Evolutionary conservation across 2,888 invertebrate genomes (phyloP), one percentile per base, ranked within the genome.

Genomic region (Sminthurides aquaticus): DNA sequence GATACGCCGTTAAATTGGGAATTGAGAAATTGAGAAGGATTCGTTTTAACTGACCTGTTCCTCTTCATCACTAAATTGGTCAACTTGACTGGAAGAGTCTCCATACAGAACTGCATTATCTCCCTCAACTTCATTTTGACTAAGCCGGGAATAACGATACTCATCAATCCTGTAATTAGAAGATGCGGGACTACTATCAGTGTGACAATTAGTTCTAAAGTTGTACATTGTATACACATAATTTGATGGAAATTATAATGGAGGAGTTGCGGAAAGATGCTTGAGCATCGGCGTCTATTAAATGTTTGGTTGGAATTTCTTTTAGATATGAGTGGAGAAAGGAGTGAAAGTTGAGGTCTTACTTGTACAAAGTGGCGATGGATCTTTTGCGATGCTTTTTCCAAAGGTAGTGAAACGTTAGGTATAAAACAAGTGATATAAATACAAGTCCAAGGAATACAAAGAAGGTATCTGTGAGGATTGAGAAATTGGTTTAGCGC

Each of bases 141-240:
- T 74, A 55, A 74, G 64, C 26, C 73, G 72, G 25, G 74, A 74
- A 60, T 74, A 74, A 20, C 71, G 69, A 62, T 73, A 74, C n/a
- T 71, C 71, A 29, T 73, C 71, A 56, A 71, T 54, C 64, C 73
- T 73, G 52, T 24, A 61, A 61, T 52, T 29, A 27, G 24, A 55
- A 43, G 24, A 57, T 25, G 3, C 25, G 2, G 26, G 49, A 28
- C 25, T 25, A 34, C 5, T 11, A 34, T 34, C n/a, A n/a, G n/a
- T n/a, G n/a, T n/a, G n/a, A n/a, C n/a, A n/a, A n/a, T n/a, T n/a
- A n/a, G n/a, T n/a, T n/a, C n/a, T n/a, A n/a, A n/a, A n/a, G n/a
- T n/a, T n/a, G n/a, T n/a, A 34, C 15, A 15, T 34, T 34, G 43
- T 34, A 34, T 11, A 34, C 43, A 34, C 15, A 11, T 34, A 34